Evolutionary conservation across 1,140 invertebrate species (phyloP), one percentile per base, ranked within the genome.

Genomic region (Papilio aristodemus): DNA sequence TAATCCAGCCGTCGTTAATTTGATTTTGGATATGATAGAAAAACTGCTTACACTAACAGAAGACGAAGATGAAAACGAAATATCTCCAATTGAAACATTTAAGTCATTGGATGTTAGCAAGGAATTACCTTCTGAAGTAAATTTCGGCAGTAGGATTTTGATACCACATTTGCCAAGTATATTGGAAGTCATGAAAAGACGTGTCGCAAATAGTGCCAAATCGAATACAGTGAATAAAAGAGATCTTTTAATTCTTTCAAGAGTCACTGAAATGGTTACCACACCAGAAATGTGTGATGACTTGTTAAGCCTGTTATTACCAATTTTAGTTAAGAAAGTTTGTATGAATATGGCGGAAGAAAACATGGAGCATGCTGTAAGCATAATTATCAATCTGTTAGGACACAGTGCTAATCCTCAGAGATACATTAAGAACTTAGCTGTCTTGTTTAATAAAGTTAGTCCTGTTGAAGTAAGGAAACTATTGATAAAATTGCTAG

Each of bases 241-340:
- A 27, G 96, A 98, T 77, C 85, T 98, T 0, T 93, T 94, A 8
- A 96, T 98, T 71, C 89, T 98, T 0, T 96, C 96, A 0, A 93
- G 95, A 69, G 92, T 97, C 8, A 96, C 96, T 0, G 94, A 95
- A 82, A 92, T 96, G 46, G 95, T 95, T 0, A 92, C 92, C 4
- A 94, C 95, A 66, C 80, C 93, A 0, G 91, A 94, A 43, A 93
- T 94, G 37, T 95, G 95, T 74, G 93, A 95, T 66, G 93, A 92
- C 7, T 86, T 98, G 10, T 83, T 97, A 1, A 91, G 92, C 62
- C 84, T 98, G 0, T 82, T 97, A 3, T 77, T 98, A 46, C 96
- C 97, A 0, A 94, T 97, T 64, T 90, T 97, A 11, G 90, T 93
- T 0, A 95, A 94, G 66, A 95, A 95, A 85, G 92, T 93, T 78